A percentile compares a stretch with the other conserved stretches of the same genome.
phyloP scores from a whole-genome alignment of 1,140 invertebrate genomes.

The Rhopalosiphum maidis region DNA sequence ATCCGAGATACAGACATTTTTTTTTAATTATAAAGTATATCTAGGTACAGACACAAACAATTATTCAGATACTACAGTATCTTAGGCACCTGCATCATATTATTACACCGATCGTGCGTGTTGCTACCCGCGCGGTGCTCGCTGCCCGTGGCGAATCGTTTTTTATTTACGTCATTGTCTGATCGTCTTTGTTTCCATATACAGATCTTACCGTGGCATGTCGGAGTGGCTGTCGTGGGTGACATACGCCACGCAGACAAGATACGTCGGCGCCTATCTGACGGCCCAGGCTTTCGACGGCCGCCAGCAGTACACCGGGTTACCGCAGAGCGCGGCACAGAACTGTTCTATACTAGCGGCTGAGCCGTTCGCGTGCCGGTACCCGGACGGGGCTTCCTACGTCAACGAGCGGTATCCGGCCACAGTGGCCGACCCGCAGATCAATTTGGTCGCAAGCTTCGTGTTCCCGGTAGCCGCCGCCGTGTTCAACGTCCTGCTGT shows the following conservation, averaged over 20 bases:
- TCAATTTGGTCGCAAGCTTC: slow-evolving; percentile 83
- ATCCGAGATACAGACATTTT: too few species aligned
- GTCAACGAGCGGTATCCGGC: slow-evolving; percentile 75
- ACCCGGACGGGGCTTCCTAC: slow-evolving; percentile 75
- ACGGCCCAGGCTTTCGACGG: slow-evolving; percentile 71
- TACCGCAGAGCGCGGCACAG: background rate
- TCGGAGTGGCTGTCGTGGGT: slow-evolving; percentile 82
- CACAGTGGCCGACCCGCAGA: slow-evolving; percentile 71
- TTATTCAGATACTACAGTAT: too few species aligned
- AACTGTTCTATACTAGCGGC: slow-evolving; percentile 50
- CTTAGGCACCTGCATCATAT: too few species aligned
- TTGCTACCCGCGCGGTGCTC: too few species aligned
- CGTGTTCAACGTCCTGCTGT: slow-evolving; percentile 83
- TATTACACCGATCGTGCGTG: too few species aligned
- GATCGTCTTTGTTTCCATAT: background rate
- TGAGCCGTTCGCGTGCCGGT: slow-evolving; percentile 68
- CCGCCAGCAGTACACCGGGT: slow-evolving; percentile 42
- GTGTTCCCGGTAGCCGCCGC: slow-evolving; percentile 82
- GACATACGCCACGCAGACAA: slow-evolving; percentile 78
- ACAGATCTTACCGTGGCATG: slow-evolving; percentile 67
- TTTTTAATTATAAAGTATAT: too few species aligned
- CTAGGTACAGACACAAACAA: too few species aligned
- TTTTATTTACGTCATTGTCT: background rate
- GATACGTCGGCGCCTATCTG: slow-evolving; percentile 77
- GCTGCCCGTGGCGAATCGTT: too few species aligned